Percentiles rank a stretch among this genome's conserved stretches.
Evolutionary conservation across 2,888 invertebrate genomes (phyloP).

Genomic region (Leucophenga montana): DNA sequence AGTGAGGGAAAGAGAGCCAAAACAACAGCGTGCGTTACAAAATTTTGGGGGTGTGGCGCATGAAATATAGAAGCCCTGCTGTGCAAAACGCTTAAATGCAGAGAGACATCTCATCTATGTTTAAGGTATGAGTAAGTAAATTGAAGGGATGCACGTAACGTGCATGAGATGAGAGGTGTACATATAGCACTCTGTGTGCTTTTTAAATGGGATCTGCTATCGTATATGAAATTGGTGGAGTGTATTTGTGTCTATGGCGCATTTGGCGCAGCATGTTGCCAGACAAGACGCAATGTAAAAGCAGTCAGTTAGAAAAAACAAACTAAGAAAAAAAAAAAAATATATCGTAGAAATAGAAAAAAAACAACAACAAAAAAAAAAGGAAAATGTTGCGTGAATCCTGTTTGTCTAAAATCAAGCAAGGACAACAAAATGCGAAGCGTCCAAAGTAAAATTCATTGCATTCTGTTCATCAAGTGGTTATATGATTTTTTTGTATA

Average conservation of each 20-base stretch:
- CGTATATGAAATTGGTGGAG: not conserved
- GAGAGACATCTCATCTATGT: not conserved
- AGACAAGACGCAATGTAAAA: not conserved
- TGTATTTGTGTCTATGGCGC: not conserved
- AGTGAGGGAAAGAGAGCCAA: not conserved
- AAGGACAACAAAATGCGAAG: conserved; percentile 1
- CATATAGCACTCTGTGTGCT: not conserved
- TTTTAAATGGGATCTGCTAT: not conserved
- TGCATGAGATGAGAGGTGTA: not conserved
- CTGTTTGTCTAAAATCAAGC: conserved; percentile 32
- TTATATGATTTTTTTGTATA: conserved; percentile 2
- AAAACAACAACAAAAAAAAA: no score
- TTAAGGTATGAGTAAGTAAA: not conserved
- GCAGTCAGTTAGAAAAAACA: conserved; percentile 23
- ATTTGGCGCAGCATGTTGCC: conserved; percentile 15
- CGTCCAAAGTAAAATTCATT: no score
- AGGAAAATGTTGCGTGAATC: conserved; percentile 43
- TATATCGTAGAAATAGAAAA: conserved; percentile 38
- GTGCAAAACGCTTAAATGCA: conserved; percentile 2
- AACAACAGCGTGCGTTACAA: no score
- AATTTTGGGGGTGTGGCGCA: not conserved
- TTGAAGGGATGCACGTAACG: not conserved
- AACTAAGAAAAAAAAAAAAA: conserved; percentile 8
- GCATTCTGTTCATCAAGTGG: not conserved
- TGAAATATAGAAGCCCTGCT: conserved; percentile 11